Evolutionary conservation across 2,113 vertebrate genomes (phyloP).

Genomic region (Cochlearius cochlearius): DNA sequence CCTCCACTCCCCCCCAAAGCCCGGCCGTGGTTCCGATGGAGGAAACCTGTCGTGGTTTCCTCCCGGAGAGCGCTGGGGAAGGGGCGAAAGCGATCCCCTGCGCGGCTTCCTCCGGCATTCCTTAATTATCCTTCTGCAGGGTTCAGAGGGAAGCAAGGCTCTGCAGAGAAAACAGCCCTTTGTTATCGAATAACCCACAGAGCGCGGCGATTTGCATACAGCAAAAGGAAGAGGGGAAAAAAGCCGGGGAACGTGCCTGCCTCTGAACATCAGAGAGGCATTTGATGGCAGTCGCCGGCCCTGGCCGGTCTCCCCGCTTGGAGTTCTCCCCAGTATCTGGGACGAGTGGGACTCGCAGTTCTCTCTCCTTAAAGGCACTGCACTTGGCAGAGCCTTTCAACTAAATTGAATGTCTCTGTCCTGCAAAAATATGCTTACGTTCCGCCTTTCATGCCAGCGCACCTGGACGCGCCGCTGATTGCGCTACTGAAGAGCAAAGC

Average conservation of each 20-base stretch:
- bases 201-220: neutral
- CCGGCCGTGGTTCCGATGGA: neutral
- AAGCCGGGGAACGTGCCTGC: neutral
- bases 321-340: neutral
- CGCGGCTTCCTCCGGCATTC: neutral
- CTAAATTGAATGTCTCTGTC: neutral
- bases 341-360: neutral
- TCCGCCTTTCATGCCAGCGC: neutral
- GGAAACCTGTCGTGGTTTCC: neutral
- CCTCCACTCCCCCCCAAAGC: neutral
- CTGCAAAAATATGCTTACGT: neutral
- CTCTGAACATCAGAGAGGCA: neutral
- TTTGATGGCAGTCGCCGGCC: neutral
- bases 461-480: neutral
- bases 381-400: neutral
- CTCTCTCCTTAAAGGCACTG: neutral
- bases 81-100: neutral
- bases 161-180: constrained; percentile 15
- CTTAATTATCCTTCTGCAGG: neutral
- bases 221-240: neutral
- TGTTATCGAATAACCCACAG: constrained; percentile 8
- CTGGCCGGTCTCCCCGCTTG: neutral
- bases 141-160: neutral
- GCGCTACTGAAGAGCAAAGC: neutral
- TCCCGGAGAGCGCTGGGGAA: neutral